These are phyloP conservation scores for Micrastur ruficollis DNA, from an alignment of 2,797 vertebrate species.

Conservation along the genomic window DNA sequence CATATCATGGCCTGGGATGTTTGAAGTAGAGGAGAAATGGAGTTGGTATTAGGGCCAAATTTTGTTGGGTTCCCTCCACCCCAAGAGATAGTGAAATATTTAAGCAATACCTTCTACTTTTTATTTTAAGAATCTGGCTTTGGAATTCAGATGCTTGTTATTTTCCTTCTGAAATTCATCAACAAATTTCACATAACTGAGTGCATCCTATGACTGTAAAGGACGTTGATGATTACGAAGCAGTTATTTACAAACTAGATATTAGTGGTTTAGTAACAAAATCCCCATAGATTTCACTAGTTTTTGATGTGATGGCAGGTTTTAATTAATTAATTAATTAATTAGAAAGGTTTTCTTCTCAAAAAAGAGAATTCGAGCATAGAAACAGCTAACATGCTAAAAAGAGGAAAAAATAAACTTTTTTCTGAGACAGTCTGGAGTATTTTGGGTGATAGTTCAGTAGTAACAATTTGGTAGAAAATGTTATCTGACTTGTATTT, in stretches of 20 bases:
- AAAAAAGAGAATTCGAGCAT: background rate
- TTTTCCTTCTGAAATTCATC: constrained; percentile 22
- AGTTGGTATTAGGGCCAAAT: background rate
- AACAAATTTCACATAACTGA: background rate
- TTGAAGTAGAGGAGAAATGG: background rate
- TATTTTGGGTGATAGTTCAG: constrained; percentile 50
- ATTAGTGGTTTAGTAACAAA: constrained; percentile 42
- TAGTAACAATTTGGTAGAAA: constrained; percentile 61
- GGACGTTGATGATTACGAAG: constrained; percentile 24
- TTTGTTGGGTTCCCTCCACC: background rate
- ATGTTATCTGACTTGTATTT: constrained; percentile 72
- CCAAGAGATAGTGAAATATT: background rate
- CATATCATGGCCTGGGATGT: background rate
- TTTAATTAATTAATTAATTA: constrained; percentile 54
- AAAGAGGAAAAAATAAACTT: background rate
- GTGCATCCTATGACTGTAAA: background rate
- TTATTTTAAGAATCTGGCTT: background rate
- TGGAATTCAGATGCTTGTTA: background rate
- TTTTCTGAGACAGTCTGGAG: background rate
- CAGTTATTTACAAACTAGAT: constrained; percentile 52
- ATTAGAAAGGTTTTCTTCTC: constrained; percentile 37
- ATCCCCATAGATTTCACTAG: constrained; percentile 7
- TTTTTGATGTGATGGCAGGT: constrained; percentile 50
- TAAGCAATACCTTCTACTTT: background rate
- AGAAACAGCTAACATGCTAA: background rate